Conservation (phyloP, 2,888 invertebrate species). For the Rhagonycha fulva region DNA sequence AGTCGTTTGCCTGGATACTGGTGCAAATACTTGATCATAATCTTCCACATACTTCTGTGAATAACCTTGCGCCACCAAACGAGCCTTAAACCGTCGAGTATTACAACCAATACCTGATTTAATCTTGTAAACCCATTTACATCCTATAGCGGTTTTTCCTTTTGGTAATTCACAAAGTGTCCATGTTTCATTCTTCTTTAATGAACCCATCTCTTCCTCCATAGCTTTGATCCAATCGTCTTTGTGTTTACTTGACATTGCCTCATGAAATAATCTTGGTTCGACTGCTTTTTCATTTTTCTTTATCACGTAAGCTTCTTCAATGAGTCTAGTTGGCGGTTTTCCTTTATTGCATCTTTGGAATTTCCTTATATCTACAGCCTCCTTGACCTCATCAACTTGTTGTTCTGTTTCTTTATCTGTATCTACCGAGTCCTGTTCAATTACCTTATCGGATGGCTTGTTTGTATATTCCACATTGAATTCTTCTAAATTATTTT, state of each 20-base stretch:
- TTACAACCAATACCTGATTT: constrained; percentile 22
- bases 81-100: constrained; percentile 34
- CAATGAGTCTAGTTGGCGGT: no score
- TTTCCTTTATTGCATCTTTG: no score
- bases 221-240: no score
- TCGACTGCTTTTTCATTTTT: neutral
- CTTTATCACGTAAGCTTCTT: no score
- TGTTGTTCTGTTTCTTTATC: no score
- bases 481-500: neutral
- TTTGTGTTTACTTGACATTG: no score
- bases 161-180: no score
- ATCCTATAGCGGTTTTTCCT: no score
- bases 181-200: no score
- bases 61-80: constrained; percentile 39
- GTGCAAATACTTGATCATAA: constrained; percentile 38
- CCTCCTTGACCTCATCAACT: no score
- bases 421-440: neutral
- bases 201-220: no score
- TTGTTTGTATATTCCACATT: neutral
- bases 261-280: neutral
- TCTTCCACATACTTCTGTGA: constrained; percentile 35
- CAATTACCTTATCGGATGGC: neutral
- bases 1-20: constrained; percentile 32
- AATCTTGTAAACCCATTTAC: neutral
- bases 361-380: no score